A percentile compares a stretch with the other conserved stretches of the same genome.
Conservation (phyloP, 2,888 invertebrate genomes). For the Sericinus montela region DNA sequence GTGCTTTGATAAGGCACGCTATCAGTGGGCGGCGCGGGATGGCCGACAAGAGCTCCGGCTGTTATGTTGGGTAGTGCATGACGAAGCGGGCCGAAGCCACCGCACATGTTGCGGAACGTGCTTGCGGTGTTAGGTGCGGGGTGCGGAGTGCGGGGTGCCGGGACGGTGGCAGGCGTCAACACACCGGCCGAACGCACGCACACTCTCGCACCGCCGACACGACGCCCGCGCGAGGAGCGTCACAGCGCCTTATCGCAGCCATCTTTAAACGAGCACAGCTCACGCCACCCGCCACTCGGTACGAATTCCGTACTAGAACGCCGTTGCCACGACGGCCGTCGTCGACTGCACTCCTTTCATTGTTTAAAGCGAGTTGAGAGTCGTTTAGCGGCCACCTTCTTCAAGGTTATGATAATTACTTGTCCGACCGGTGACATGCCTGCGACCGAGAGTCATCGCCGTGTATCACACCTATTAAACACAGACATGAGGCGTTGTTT, state of each 20-base stretch:
- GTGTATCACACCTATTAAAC: constrained; percentile 18
- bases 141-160: constrained; percentile 31
- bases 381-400: constrained; percentile 42
- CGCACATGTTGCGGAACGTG: constrained; percentile 77
- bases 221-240: constrained; percentile 71
- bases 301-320: constrained; percentile 68
- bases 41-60: constrained; percentile 45
- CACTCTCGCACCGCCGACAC: constrained; percentile 55
- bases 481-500: not conserved
- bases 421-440: constrained; percentile 56
- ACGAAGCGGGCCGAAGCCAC: constrained; percentile 39
- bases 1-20: constrained; percentile 69
- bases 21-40: constrained; percentile 56
- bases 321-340: constrained; percentile 38
- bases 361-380: constrained; percentile 40
- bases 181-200: constrained; percentile 56
- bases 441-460: constrained; percentile 45
- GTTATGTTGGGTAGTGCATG: constrained; percentile 39
- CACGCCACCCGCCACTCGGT: constrained; percentile 68
- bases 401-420: constrained; percentile 70
- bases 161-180: constrained; percentile 24
- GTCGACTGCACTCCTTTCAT: constrained; percentile 65
- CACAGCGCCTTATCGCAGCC: constrained; percentile 74
- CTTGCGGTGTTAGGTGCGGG: constrained; percentile 26
- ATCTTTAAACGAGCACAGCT: constrained; percentile 74